Percentiles rank a stretch among this genome's conserved stretches.
phyloP scores from a whole-genome alignment of 2,888 invertebrate species.

The Mesorhabditis spiculigera region DNA sequence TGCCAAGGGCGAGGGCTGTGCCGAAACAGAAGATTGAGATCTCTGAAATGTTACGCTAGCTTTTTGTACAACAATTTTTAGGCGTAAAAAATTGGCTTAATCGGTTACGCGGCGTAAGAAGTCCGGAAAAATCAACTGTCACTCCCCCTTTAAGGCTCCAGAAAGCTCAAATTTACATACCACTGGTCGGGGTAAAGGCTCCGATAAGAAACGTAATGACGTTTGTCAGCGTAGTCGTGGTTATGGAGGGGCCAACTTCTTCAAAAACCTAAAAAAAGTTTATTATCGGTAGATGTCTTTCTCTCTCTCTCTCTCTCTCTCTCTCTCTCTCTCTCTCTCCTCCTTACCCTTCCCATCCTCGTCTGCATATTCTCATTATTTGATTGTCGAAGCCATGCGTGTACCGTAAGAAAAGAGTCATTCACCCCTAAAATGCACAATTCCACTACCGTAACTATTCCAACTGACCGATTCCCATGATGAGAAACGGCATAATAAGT shows the following conservation, averaged over 20 bases:
- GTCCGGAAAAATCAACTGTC: not conserved
- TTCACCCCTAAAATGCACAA: slow-evolving; percentile 40
- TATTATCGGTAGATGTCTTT: too few species aligned
- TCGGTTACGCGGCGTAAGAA: not conserved
- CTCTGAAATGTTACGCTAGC: slow-evolving; percentile 26
- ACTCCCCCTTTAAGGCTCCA: too few species aligned
- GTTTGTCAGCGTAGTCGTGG: slow-evolving; percentile 56
- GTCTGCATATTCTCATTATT: slow-evolving; percentile 16
- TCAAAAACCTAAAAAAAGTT: slow-evolving; percentile 22
- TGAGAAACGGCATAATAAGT: slow-evolving; percentile 57
- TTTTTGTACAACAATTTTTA: too few species aligned
- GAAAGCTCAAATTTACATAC: slow-evolving; percentile 11
- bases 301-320: too few species aligned
- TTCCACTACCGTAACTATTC: not conserved
- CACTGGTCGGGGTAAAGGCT: slow-evolving; percentile 51
- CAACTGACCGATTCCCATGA: slow-evolving; percentile 50
- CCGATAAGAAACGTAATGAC: slow-evolving; percentile 55
- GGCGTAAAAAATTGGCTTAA: not conserved
- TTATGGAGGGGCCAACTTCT: slow-evolving; percentile 57
- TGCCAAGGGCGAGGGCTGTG: slow-evolving; percentile 53
- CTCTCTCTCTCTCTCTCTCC: slow-evolving; percentile 1
- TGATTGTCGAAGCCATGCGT: slow-evolving; percentile 40
- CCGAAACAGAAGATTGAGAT: slow-evolving; percentile 55
- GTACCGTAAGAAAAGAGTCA: slow-evolving; percentile 53
- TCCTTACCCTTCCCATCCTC: slow-evolving; percentile 24